These are phyloP conservation scores for Betta splendens DNA, from an alignment of 2,797 vertebrate genomes.

Conservation along the genomic window DNA sequence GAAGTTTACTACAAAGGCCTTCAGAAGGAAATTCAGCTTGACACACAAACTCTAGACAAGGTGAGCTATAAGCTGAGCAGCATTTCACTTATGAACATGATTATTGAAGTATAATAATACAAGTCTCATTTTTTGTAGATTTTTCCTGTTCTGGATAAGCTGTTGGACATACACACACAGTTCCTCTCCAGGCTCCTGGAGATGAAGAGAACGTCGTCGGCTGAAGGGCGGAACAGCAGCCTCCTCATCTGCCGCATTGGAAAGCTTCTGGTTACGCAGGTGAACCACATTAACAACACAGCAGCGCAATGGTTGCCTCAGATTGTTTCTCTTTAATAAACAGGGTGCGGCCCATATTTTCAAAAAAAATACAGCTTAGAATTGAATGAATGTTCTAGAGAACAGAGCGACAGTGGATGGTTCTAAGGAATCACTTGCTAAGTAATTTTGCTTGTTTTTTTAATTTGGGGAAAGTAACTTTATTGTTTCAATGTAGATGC, in stretches of 20 bases:
- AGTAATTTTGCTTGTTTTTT: too few relatives aligned
- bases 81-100: background rate
- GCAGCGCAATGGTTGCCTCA: too few relatives aligned
- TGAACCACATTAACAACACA: too few relatives aligned
- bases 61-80: slow-evolving; percentile 25
- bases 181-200: slow-evolving; percentile 89
- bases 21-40: slow-evolving; percentile 87
- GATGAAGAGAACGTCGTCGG: slow-evolving; percentile 81
- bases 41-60: slow-evolving; percentile 85
- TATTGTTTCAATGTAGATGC: too few relatives aligned
- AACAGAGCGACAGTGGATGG: too few relatives aligned
- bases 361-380: too few relatives aligned
- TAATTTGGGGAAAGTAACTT: too few relatives aligned
- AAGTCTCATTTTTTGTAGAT: slow-evolving; percentile 55
- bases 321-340: too few relatives aligned
- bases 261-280: slow-evolving; percentile 88
- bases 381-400: too few relatives aligned
- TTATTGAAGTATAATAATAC: background rate
- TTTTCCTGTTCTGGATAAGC: slow-evolving; percentile 89
- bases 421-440: too few relatives aligned
- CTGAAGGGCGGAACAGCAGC: slow-evolving; percentile 80
- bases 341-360: too few relatives aligned
- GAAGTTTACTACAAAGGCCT: slow-evolving; percentile 92
- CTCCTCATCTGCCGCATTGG: slow-evolving; percentile 88
- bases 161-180: slow-evolving; percentile 87